These are phyloP conservation scores for Accipiter cooperii DNA, from an alignment of 2,113 vertebrate genomes.

Conservation along the genomic window DNA sequence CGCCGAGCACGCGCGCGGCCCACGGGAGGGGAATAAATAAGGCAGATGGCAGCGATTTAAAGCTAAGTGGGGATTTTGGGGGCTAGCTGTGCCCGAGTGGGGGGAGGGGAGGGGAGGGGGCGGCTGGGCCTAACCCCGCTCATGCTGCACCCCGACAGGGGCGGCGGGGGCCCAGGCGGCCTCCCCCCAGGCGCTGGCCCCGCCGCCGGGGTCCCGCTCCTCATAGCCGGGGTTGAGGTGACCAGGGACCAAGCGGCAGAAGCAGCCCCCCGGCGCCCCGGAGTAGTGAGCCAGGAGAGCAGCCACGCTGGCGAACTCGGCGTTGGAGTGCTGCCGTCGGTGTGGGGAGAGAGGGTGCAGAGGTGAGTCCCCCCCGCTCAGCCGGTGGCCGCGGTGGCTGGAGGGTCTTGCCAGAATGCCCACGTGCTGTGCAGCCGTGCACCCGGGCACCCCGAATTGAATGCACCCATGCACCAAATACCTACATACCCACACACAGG, in stretches of 20 bases:
- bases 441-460: too few relatives aligned
- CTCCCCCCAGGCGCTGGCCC: neutral
- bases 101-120: too few relatives aligned
- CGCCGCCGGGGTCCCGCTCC: conserved; percentile 65
- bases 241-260: conserved; percentile 75
- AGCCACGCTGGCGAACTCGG: conserved; percentile 78
- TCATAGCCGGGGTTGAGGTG: conserved; percentile 87
- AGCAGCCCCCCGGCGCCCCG: conserved; percentile 67
- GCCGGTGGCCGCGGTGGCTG: accelerated
- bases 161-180: neutral
- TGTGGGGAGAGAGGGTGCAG: neutral
- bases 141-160: conserved; percentile 41
- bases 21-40: neutral
- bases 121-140: conserved; percentile 28
- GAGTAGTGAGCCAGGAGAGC: conserved; percentile 85
- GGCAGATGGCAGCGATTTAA: neutral
- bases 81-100: accelerated
- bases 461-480: accelerated
- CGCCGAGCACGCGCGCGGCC: neutral
- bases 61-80: neutral
- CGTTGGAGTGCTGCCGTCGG: conserved; percentile 74
- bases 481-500: too few relatives aligned
- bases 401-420: neutral
- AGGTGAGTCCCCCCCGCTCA: neutral
- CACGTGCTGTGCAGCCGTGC: too few relatives aligned